phyloP scores from a whole-genome alignment of 1,140 invertebrate species.

The Neodiprion pinetum region DNA sequence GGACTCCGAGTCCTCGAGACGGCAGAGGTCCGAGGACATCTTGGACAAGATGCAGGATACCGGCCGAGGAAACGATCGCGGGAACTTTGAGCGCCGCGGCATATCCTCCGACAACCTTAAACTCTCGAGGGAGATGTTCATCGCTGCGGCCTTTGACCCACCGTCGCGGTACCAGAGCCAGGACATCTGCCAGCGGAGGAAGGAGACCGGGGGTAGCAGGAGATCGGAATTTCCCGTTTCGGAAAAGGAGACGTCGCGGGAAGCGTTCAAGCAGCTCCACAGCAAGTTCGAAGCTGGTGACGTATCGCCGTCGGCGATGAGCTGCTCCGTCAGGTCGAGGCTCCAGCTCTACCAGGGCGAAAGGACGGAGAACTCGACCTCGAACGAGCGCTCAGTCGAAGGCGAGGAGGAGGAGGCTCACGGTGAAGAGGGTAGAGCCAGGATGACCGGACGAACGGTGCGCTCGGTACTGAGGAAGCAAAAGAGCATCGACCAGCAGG shows the following conservation, averaged over 20 bases:
- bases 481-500: constrained; percentile 47
- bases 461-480: constrained; percentile 52
- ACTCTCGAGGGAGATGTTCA: constrained; percentile 25
- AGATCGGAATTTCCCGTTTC: background rate
- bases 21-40: constrained; percentile 45
- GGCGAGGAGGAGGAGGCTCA: background rate
- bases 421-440: too few relatives aligned
- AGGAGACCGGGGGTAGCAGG: background rate
- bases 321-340: background rate
- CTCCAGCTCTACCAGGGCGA: background rate
- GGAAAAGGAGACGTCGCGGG: constrained; percentile 17
- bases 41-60: constrained; percentile 43
- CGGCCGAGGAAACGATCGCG: constrained; percentile 7
- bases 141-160: constrained; percentile 23
- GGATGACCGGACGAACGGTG: constrained; percentile 18
- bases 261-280: constrained; percentile 46
- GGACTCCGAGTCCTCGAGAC: constrained; percentile 10
- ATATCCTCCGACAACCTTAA: constrained; percentile 53
- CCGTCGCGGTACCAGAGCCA: constrained; percentile 32
- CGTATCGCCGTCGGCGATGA: background rate
- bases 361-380: background rate
- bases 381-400: background rate
- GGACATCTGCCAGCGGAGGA: background rate
- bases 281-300: constrained; percentile 46
- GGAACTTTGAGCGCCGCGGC: constrained; percentile 44